phyloP scores from a whole-genome alignment of 2,797 vertebrate genomes.

The Dromococcyx pavoninus region DNA sequence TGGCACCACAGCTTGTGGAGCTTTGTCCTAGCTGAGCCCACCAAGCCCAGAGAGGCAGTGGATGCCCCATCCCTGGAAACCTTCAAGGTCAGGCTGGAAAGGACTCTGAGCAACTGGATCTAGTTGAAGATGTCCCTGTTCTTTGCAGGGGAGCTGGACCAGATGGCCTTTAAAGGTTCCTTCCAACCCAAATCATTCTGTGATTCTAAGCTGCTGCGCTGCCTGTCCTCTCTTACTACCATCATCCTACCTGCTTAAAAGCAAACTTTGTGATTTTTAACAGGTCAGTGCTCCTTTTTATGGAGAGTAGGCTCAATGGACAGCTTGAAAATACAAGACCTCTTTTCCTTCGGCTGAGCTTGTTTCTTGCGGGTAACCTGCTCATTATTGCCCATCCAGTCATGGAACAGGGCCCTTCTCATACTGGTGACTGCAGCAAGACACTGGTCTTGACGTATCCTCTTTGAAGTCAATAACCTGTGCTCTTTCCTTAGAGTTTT shows the following conservation, averaged over 20 bases:
- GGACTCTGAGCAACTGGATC: background rate
- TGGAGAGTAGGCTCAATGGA: background rate
- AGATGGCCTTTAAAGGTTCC: rapidly evolving
- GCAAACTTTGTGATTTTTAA: background rate
- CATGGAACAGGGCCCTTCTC: background rate
- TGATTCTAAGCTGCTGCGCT: rapidly evolving
- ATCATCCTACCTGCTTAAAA: background rate
- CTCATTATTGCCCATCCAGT: background rate
- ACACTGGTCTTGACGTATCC: background rate
- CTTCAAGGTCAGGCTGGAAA: rapidly evolving
- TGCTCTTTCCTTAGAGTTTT: background rate
- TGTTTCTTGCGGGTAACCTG: background rate
- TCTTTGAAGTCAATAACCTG: background rate
- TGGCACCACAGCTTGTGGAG: rapidly evolving
- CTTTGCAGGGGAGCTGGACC: rapidly evolving
- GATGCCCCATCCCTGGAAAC: background rate
- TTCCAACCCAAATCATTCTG: rapidly evolving
- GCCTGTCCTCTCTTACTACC: background rate
- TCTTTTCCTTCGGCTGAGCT: background rate
- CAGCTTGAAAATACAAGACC: background rate
- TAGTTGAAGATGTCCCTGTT: background rate
- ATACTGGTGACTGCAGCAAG: background rate
- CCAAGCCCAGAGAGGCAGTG: too few relatives aligned
- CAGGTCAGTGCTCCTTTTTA: background rate
- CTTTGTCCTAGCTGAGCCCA: background rate